These are phyloP conservation scores for Dendropsophus ebraccatus DNA, from an alignment of 2,113 vertebrate species.

Conservation along the genomic window DNA sequence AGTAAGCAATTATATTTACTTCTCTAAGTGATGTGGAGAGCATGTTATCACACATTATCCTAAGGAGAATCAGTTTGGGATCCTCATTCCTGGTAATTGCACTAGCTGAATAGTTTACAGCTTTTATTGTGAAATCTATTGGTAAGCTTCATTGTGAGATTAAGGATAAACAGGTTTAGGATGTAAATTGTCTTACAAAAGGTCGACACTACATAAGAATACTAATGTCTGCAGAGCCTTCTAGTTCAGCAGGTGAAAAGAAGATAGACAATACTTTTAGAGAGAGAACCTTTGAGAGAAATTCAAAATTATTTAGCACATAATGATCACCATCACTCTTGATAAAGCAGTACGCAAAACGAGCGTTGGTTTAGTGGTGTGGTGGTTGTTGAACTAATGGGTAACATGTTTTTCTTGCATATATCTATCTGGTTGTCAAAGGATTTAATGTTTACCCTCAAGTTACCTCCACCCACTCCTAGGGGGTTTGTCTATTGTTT, in stretches of 20 bases:
- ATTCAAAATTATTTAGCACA: conserved; percentile 52
- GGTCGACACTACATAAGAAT: conserved; percentile 25
- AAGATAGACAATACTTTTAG: conserved; percentile 30
- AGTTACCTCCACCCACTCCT: too few species aligned
- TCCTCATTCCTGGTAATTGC: conserved; percentile 23
- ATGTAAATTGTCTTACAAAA: conserved; percentile 49
- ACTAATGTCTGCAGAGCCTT: conserved; percentile 28
- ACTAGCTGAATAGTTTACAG: conserved; percentile 18
- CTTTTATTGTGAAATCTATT: conserved; percentile 24
- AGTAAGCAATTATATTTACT: background rate
- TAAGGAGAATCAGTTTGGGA: conserved; percentile 7
- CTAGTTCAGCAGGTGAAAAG: background rate
- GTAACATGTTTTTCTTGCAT: too few species aligned
- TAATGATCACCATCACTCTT: too few species aligned
- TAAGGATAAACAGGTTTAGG: conserved; percentile 41
- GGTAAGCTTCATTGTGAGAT: conserved; percentile 20
- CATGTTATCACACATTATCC: background rate
- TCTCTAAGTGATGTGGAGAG: background rate
- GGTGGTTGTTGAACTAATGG: too few species aligned
- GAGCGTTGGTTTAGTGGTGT: too few species aligned
- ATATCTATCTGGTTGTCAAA: too few species aligned
- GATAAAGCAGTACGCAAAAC: too few species aligned
- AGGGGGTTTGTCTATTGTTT: too few species aligned
- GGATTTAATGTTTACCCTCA: too few species aligned
- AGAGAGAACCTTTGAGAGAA: conserved; percentile 26